Evolutionary conservation across 1,140 invertebrate genomes (phyloP).

Genomic region (Temnothorax longispinosus): DNA sequence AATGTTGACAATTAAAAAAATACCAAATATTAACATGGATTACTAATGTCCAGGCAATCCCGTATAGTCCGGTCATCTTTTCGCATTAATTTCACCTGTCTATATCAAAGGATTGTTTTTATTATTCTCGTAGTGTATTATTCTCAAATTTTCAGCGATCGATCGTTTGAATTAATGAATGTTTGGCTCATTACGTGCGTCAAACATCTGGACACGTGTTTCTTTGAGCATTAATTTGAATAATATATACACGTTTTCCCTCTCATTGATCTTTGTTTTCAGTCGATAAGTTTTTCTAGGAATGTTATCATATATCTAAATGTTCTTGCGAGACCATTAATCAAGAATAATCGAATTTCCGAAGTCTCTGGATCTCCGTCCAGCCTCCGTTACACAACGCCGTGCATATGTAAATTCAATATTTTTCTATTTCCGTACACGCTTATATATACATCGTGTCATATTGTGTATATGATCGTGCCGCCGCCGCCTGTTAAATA

Average conservation of each 20-base stretch:
- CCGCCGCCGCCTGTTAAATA: conserved; percentile 22
- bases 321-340: background rate
- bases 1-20: background rate
- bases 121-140: background rate
- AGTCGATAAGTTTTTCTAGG: conserved; percentile 9
- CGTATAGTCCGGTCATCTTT: background rate
- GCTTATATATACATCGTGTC: background rate
- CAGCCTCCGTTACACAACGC: conserved; percentile 32
- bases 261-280: background rate
- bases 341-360: conserved; percentile 35
- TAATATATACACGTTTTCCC: background rate
- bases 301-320: background rate
- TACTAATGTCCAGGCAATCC: background rate
- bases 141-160: background rate
- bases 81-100: background rate
- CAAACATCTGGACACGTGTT: background rate
- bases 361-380: conserved; percentile 25
- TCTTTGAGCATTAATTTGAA: background rate
- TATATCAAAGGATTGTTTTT: background rate
- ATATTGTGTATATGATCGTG: conserved; percentile 30
- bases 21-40: background rate
- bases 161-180: background rate
- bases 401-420: background rate
- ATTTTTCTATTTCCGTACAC: conserved; percentile 29
- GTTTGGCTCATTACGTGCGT: background rate